phyloP scores from a whole-genome alignment of 2,113 vertebrate genomes.

The Strix aluco region DNA sequence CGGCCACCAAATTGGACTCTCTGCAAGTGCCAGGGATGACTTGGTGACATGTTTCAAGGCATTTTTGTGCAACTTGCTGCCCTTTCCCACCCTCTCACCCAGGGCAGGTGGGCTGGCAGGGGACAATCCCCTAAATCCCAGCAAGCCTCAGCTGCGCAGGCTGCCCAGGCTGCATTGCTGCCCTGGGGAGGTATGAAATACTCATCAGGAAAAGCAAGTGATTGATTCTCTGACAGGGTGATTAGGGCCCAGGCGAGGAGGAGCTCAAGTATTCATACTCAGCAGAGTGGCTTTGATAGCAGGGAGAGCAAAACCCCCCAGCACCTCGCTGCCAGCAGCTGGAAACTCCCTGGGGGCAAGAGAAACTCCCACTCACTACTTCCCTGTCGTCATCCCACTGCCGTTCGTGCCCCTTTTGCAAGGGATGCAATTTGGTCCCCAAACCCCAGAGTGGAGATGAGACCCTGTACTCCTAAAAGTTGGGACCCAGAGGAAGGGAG shows the following conservation, averaged over 20 bases:
- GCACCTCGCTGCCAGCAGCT: background rate
- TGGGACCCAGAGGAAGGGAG: background rate
- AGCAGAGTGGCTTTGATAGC: fast-evolving
- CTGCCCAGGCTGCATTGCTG: fast-evolving
- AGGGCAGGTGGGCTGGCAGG: fast-evolving
- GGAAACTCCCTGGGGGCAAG: fast-evolving
- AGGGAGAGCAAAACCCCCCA: background rate
- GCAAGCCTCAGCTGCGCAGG: fast-evolving
- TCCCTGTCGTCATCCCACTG: background rate
- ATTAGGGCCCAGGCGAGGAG: fast-evolving
- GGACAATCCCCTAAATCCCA: background rate
- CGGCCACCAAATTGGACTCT: fast-evolving
- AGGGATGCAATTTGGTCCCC: background rate
- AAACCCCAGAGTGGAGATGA: background rate
- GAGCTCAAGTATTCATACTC: background rate
- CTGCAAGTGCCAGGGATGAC: fast-evolving
- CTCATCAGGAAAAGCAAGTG: background rate
- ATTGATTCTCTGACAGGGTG: fast-evolving
- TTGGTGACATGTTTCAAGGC: background rate
- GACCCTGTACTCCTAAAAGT: background rate
- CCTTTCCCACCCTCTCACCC: background rate
- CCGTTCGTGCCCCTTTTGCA: fast-evolving
- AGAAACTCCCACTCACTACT: fast-evolving
- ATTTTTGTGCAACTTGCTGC: fast-evolving
- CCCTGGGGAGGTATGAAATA: background rate